A percentile compares a stretch with the other conserved stretches of the same genome.
phyloP scores from a whole-genome alignment of 2,888 invertebrate genomes.

The Thereva nobilitata region DNA sequence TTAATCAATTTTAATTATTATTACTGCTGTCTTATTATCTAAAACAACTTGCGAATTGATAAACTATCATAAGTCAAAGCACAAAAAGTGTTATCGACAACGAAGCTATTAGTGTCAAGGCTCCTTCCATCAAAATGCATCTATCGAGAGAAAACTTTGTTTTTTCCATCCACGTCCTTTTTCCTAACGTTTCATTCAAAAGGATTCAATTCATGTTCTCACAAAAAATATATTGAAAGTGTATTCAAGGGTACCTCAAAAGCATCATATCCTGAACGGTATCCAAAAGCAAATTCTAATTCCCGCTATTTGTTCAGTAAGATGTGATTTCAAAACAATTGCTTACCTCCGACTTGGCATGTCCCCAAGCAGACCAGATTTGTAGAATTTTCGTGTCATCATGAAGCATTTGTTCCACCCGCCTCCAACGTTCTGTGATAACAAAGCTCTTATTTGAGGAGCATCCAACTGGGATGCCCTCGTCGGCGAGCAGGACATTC shows the following conservation, averaged over 20 bases:
- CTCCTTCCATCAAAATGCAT: too few relatives aligned
- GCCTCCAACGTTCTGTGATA: slow-evolving; percentile 72
- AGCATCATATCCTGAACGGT: slow-evolving; percentile 25
- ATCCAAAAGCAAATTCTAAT: slow-evolving; percentile 18
- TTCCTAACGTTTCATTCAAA: too few relatives aligned
- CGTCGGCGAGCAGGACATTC: slow-evolving; percentile 68
- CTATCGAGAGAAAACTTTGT: too few relatives aligned
- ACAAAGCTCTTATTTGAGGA: slow-evolving; percentile 62
- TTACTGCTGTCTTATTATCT: too few relatives aligned
- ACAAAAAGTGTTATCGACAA: too few relatives aligned
- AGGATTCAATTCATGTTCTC: too few relatives aligned
- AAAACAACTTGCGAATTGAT: too few relatives aligned
- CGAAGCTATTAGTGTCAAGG: too few relatives aligned
- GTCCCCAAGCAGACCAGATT: slow-evolving; percentile 77
- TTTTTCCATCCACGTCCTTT: too few relatives aligned
- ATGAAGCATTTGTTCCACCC: slow-evolving; percentile 72
- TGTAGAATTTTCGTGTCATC: slow-evolving; percentile 70
- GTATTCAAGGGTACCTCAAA: background rate
- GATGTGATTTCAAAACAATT: slow-evolving; percentile 22
- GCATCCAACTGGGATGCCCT: slow-evolving; percentile 47
- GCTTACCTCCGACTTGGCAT: slow-evolving; percentile 63
- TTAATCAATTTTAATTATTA: too few relatives aligned
- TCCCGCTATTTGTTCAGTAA: slow-evolving; percentile 13
- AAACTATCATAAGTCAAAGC: too few relatives aligned
- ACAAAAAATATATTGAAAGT: too few relatives aligned